A percentile compares a stretch with the other conserved stretches of the same genome.
phyloP scores from a whole-genome alignment of 1,140 invertebrate species.

The Conus ventricosus region DNA sequence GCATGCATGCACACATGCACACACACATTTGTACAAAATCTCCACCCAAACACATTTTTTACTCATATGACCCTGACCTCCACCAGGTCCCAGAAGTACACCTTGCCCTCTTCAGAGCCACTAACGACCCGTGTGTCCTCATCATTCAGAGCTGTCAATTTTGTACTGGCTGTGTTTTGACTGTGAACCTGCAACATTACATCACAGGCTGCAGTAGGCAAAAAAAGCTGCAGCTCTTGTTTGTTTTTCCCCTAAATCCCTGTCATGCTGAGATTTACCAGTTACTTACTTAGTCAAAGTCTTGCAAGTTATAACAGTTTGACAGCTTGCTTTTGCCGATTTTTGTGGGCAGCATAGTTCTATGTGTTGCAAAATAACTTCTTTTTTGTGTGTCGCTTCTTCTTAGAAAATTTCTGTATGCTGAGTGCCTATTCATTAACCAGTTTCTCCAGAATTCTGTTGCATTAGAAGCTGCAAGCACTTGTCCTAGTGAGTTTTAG shows the following conservation, averaged over 20 bases:
- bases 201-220: conserved; percentile 21
- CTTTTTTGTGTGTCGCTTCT: too few relatives aligned
- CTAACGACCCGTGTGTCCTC: conserved; percentile 90
- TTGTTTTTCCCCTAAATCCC: background rate
- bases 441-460: too few relatives aligned
- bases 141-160: conserved; percentile 89
- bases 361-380: too few relatives aligned
- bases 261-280: too few relatives aligned
- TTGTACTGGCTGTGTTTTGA: conserved; percentile 85
- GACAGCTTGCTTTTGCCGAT: too few relatives aligned
- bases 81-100: conserved; percentile 93
- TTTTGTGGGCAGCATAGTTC: too few relatives aligned
- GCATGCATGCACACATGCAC: background rate
- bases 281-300: too few relatives aligned
- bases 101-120: conserved; percentile 89
- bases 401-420: too few relatives aligned
- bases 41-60: conserved; percentile 5
- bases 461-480: too few relatives aligned
- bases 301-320: too few relatives aligned
- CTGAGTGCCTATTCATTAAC: too few relatives aligned
- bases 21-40: background rate
- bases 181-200: conserved; percentile 80
- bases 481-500: too few relatives aligned
- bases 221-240: background rate
- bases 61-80: conserved; percentile 68